Evolutionary conservation across 2,888 invertebrate species (phyloP).

Genomic region (Chymomyza fuscimana): DNA sequence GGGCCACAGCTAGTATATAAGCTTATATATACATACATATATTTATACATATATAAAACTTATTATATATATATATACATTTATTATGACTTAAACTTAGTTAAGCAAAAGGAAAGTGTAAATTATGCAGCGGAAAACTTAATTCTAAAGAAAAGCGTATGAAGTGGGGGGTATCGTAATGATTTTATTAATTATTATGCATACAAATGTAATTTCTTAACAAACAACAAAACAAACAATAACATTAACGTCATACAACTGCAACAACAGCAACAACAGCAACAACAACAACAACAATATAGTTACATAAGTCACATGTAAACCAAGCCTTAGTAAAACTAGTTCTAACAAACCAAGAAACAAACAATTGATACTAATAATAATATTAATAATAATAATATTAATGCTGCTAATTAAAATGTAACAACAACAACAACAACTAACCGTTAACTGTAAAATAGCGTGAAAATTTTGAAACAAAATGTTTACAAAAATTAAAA

Average conservation of each 20-base stretch:
- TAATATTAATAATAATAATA: conserved; percentile 40
- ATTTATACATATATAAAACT: conserved; percentile 21
- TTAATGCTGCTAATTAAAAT: conserved; percentile 53
- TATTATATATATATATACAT: conserved; percentile 32
- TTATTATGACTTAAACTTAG: not conserved
- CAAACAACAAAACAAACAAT: conserved; percentile 41
- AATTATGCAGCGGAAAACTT: conserved; percentile 9
- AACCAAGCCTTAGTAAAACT: conserved; percentile 71
- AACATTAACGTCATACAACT: conserved; percentile 30
- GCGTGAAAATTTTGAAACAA: conserved; percentile 37
- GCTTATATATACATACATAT: conserved; percentile 15
- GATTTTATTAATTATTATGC: conserved; percentile 32
- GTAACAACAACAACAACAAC: conserved; percentile 50
- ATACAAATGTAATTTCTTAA: conserved; percentile 52
- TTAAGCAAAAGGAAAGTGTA: not conserved
- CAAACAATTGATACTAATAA: conserved; percentile 40
- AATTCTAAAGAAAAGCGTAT: conserved; percentile 5
- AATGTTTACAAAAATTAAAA: conserved; percentile 22
- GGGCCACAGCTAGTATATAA: conserved; percentile 3
- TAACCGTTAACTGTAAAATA: conserved; percentile 59
- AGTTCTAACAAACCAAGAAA: conserved; percentile 54
- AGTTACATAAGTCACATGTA: conserved; percentile 62
- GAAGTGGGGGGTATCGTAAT: not conserved
- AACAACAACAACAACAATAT: conserved; percentile 17
- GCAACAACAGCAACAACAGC: conserved; percentile 6